Base-by-base conservation (phyloP, 2,113 vertebrate species). In the Clarias macrocephalus region DNA sequence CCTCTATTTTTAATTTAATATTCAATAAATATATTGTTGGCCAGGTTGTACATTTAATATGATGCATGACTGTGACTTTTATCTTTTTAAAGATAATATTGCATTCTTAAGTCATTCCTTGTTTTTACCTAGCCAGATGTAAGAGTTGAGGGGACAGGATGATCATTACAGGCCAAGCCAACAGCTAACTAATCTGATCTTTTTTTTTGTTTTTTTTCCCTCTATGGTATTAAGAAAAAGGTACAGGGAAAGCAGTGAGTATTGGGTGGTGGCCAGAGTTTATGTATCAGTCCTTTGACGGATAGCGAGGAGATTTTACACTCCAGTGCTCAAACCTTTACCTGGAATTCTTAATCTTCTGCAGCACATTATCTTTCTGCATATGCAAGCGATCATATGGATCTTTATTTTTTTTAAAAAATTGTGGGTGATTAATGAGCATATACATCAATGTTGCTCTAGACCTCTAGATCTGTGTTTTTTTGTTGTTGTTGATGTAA, bases 231-330 rank as follows among this genome's bases (percentile, higher is more conserved):
- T 52, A 25, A 54, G 11, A 48, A 48, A 48, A 48, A 48, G 12
- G 75, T 77, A 54, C 19, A 60, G 11, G 56, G 28, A 37, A 60
- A 65, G 11, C 15, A 28, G 81, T 2, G 42, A 54, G 37, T 52
- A 82, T 52, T 82, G 81, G 81, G 81, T 82, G 81, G 81, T 82
- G 81, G 37, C 81, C 37, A 65, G 62, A n/a, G 19, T 66, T 66
- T 63, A 37, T 82, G 42, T 37, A 62, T 81, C 21, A 62, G 19
- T 81, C 19, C 30, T 81, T 12, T 62, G 19, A 60, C 7, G 54
- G 59, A 59, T 57, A 80, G 13, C 54, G n/a, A 79, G 30, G 1
- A 79, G 18, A 81, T 60, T 60, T 37, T 30, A 59, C 8, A 60
- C 3, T 59, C 28, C 54, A 33, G 28, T 81, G 57, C 30, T 81